Conservation (phyloP, 2,113 vertebrate genomes). For the Helogale parvula region DNA sequence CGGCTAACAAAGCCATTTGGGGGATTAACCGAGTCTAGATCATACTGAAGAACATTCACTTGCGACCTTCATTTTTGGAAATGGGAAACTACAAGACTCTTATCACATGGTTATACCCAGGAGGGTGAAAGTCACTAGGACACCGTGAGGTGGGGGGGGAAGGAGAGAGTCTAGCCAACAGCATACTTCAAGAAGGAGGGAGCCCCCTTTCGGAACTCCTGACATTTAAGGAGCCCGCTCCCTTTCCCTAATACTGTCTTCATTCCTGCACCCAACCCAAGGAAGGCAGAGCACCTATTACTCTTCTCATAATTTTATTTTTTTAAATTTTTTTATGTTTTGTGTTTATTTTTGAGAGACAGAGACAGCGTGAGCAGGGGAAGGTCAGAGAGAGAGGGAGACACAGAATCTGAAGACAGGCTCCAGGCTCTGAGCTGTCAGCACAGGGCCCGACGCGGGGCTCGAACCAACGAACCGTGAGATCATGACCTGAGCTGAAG, state of each 20-base stretch:
- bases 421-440: too few species aligned
- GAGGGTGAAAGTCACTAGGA: neutral
- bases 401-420: too few species aligned
- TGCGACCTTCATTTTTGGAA: neutral
- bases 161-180: neutral
- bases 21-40: too few species aligned
- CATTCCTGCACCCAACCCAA: neutral
- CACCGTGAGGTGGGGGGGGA: neutral
- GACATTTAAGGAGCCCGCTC: fast-evolving
- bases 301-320: neutral
- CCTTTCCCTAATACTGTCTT: neutral
- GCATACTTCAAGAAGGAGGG: neutral
- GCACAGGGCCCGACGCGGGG: too few species aligned
- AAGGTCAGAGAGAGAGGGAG: too few species aligned
- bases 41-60: neutral
- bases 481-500: too few species aligned
- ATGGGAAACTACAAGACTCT: neutral
- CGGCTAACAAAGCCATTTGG: neutral
- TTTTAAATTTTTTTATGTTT: too few species aligned
- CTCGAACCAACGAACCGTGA: too few species aligned
- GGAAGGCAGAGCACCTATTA: neutral
- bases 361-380: too few species aligned
- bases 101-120: fast-evolving
- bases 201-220: neutral
- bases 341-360: too few species aligned